Base-by-base conservation (phyloP, 2,113 vertebrate genomes). In the Climacteris rufus region DNA sequence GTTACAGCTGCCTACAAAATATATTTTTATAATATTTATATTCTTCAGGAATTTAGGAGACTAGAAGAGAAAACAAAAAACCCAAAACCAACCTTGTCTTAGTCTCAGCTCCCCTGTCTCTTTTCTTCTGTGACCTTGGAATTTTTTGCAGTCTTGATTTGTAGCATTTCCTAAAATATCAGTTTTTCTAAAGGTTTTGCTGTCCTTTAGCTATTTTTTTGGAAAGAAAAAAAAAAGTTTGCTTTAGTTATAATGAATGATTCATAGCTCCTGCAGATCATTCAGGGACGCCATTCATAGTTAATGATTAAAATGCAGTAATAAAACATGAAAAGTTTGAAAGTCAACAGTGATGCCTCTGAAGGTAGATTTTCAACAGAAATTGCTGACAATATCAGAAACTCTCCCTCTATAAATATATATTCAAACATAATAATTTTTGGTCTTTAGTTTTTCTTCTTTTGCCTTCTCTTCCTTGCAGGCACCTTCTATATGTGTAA, bases 221-320 rank as follows among this genome's bases (percentile, higher is more conserved):
- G 2, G 17, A 17, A 27, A 37, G 25, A 7, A 72, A 44, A 69
- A 37, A 28, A 56, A 18, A 5, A 19, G 31, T 28, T 75, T 78
- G n/a, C 28, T 93, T 90, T 86, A 88, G 63, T 63, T 77, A 20
- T 49, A 77, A 80, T 93, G 60, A 92, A 97, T 94, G 71, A 94
- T 95, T 95, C 68, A 96, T 93, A 71, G 49, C 24, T 91, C 52
- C 60, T 64, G 52, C n/a, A 10, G 83, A 88, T 94, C 93, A 90
- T 78, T 68, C 83, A 88, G 90, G 90, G 90, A 93, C 9, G 0
- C 40, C 82, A 90, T 83, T 59, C 90, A 93, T 86, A 91, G 71
- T 94, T 96, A 95, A 95, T 85, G 31, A 95, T 81, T 83, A 66
- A 90, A 93, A 87, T 53, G 49, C 76, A 84, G 80, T 39, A 83